Evolutionary conservation across 23 tunicate species (phyloP), one percentile per base, ranked within the genome.

Genomic region (Ciona savignyi): DNA sequence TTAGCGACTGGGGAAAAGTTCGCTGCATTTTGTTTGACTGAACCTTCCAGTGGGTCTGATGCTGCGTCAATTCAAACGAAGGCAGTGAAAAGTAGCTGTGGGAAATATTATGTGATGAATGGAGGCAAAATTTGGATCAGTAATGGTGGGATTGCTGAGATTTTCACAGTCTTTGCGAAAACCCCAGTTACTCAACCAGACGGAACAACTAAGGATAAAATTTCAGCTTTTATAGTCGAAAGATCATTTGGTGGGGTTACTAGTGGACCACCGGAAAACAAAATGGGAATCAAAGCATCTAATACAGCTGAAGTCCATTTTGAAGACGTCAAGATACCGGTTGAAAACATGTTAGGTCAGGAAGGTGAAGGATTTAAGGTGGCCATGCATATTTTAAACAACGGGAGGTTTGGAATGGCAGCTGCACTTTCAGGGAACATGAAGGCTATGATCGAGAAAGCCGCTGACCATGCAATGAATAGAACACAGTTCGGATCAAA

Each of bases 61-160:
- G 98, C 98, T 23, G 98, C 98, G 23, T 92, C 98, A 19, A 85
- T 92, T 80, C 98, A 92, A 77, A 92, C 98, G 1, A 76, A 88
- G 33, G 98, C 98, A 25, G 93, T 85, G 48, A 80, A 80, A 65
- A 80, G 87, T 51, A 81, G 72, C 24, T 78, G 85, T 74, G 98
- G 98, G 20, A 92, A 81, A 23, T 80, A 61, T 60, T 92, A 92
- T 87, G 67, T 61, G 31, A 20, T 92, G 80, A 92, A 86, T 68
- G 98, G 98, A 25, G 83, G 98, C 29, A 92, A 92, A 62, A 74
- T 92, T n/a, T 92, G 98, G 98, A 92, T 92, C 83, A 85, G 93
- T 68, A 92, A 92, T 81, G 98, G 98, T 1, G 98, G 98, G 31
- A 76, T 92, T 34, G 98, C 98, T 0, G 98, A 92, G 20, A 70